Conservation (phyloP, 2,797 vertebrate species). For the Mus caroli region DNA sequence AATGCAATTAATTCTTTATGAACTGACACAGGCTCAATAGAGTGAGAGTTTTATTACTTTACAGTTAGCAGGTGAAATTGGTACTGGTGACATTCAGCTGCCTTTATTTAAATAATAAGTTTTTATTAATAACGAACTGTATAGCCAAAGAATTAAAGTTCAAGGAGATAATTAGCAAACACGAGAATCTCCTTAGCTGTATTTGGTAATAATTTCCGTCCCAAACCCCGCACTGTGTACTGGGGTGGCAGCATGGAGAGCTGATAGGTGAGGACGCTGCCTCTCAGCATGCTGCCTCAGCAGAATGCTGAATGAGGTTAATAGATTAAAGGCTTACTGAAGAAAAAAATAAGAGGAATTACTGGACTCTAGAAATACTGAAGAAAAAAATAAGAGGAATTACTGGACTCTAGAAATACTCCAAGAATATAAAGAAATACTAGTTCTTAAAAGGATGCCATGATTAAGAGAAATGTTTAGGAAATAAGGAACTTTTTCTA, state of each 20-base stretch:
- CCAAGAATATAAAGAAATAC: not conserved
- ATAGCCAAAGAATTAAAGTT: constrained; percentile 24
- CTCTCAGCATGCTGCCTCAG: constrained; percentile 1
- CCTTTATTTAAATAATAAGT: not conserved
- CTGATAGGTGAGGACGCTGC: not conserved
- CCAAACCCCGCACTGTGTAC: not conserved
- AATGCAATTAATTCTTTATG: not conserved
- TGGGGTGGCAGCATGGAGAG: not conserved
- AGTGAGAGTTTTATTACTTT: not conserved
- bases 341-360: not conserved
- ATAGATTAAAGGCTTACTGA: constrained; percentile 25
- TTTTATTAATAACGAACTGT: not conserved
- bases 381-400: not conserved
- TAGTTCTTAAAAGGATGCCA: constrained; percentile 9
- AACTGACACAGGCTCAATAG: not conserved
- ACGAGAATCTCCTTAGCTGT: not conserved
- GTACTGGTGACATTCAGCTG: not conserved
- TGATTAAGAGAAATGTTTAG: constrained; percentile 14
- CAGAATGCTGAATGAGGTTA: not conserved
- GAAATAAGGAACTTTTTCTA: not conserved
- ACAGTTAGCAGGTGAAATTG: not conserved
- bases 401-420: not conserved
- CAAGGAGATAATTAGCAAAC: constrained; percentile 46
- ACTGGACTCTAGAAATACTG: not conserved
- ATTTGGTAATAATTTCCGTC: constrained; percentile 16